A percentile compares a stretch with the other conserved stretches of the same genome.
Evolutionary conservation across 2,888 invertebrate species (phyloP).

Genomic region (Drosophila trichaetosa): DNA sequence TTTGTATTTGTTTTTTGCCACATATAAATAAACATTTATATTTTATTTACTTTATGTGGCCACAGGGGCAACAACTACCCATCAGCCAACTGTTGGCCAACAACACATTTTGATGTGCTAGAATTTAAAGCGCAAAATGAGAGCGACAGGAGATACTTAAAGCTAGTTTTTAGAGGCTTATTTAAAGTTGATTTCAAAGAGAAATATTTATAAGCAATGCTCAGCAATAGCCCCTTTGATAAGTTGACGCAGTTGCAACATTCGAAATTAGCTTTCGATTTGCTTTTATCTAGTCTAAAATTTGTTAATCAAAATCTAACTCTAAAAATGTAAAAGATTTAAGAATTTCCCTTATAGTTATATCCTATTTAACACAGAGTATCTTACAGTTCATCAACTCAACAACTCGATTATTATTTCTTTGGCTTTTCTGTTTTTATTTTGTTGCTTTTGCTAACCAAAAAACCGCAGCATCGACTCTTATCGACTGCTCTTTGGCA

Average conservation of each 20-base stretch:
- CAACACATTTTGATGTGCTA: background rate
- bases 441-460: constrained; percentile 32
- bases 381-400: constrained; percentile 6
- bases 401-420: background rate
- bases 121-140: background rate
- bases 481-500: constrained; percentile 50
- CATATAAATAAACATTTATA: constrained; percentile 53
- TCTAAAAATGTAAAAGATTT: no score
- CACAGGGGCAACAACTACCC: constrained; percentile 22
- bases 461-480: constrained; percentile 49
- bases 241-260: background rate
- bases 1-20: constrained; percentile 4
- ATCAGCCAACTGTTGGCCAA: constrained; percentile 50
- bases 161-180: background rate
- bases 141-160: background rate
- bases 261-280: background rate
- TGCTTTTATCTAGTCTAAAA: background rate
- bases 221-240: background rate
- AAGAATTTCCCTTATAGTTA: background rate
- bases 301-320: background rate
- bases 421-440: background rate
- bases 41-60: constrained; percentile 63
- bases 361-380: background rate
- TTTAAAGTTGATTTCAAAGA: background rate
- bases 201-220: background rate